Conservation (phyloP, 2,113 vertebrate genomes). For the Neofelis nebulosa region DNA sequence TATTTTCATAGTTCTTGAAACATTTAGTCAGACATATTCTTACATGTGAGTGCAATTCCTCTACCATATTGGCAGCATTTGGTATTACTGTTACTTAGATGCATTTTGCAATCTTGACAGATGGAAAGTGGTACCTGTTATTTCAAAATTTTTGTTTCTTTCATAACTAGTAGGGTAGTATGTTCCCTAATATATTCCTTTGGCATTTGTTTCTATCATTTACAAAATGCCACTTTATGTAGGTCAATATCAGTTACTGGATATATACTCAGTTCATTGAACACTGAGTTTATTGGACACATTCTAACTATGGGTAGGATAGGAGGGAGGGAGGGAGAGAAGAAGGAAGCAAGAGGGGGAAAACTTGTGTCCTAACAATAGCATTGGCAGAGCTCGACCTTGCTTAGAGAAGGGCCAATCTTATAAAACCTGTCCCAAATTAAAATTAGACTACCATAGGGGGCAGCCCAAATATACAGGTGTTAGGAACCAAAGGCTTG, state of each 20-base stretch:
- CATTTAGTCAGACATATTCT: background rate
- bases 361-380: background rate
- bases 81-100: background rate
- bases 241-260: background rate
- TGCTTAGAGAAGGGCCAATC: conserved; percentile 6
- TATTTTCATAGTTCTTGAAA: background rate
- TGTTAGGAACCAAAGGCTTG: conserved; percentile 58
- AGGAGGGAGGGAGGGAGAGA: background rate
- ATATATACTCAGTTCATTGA: background rate
- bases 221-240: background rate
- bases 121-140: background rate
- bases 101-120: background rate
- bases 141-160: conserved; percentile 12
- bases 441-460: conserved; percentile 66
- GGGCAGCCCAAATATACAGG: conserved; percentile 48
- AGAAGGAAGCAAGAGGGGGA: background rate
- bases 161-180: background rate
- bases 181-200: background rate
- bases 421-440: conserved; percentile 67
- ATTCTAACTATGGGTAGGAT: background rate
- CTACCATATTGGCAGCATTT: background rate
- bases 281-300: background rate
- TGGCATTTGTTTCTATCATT: background rate
- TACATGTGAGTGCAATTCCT: background rate
- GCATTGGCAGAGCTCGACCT: conserved; percentile 21